Evolutionary conservation across 2,888 invertebrate species (phyloP), one percentile per base, ranked within the genome.

Genomic region (Lysandra coridon): DNA sequence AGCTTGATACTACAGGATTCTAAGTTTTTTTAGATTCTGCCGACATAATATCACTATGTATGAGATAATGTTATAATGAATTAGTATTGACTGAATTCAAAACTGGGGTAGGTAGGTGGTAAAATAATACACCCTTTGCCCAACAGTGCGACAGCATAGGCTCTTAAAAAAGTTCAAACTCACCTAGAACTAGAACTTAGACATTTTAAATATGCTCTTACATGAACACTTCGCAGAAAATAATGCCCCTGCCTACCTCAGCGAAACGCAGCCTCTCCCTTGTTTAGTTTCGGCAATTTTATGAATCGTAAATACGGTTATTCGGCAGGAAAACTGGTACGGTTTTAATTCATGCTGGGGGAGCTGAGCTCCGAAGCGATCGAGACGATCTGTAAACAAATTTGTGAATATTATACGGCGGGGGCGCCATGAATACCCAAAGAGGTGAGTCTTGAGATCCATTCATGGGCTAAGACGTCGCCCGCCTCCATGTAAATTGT

Each of bases 341-440:
- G 57, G 57, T 57, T 76, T 76, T 76, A 76, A 76, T 76, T 53
- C 76, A 53, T 53, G 76, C 30, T 6, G 23, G 23, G 57, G 53
- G 75, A 49, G 30, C 57, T 33, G 12, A 2, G 7, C 76, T 57
- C 76, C 23, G 30, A 2, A 30, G 75, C 57, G 76, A 76, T 57
- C 76, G 76, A 82, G 80, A 81, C 80, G 81, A 82, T 82, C 92
- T 87, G 93, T 93, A 93, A 94, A 93, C 93, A 94, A 93, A 94
- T 93, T 94, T 93, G 91, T 88, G 91, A 91, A 91, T 90, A 93
- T 93, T 93, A 93, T 92, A 92, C 89, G 86, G 84, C 86, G 85
- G 85, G 83, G 83, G 83, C 80, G 85, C 87, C 87, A 93, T 92
- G 92, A 92, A 92, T 93, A 90, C 87, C 83, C 84, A 86, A 89